Evolutionary conservation across 1,140 invertebrate species (phyloP).

Genomic region (Diprion similis): DNA sequence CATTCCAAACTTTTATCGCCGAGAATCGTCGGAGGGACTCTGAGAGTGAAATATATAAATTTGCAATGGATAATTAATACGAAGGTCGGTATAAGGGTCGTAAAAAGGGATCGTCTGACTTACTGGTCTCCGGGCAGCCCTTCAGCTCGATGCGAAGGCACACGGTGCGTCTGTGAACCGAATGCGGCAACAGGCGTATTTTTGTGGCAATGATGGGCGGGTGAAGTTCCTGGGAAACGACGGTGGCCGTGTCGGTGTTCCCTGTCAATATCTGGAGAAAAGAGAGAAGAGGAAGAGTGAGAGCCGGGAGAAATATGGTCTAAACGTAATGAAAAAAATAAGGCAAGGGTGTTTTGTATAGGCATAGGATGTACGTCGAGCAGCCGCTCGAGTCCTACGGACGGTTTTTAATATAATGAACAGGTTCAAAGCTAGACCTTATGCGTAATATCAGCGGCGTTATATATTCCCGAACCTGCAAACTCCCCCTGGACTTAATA

Average conservation of each 20-base stretch:
- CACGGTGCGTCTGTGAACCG: conserved; percentile 71
- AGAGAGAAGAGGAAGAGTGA: conserved; percentile 19
- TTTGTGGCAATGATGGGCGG: conserved; percentile 71
- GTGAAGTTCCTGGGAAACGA: conserved; percentile 69
- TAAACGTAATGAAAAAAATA: too few species aligned
- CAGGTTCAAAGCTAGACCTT: too few species aligned
- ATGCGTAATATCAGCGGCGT: too few species aligned
- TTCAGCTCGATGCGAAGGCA: conserved; percentile 75
- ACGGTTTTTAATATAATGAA: too few species aligned
- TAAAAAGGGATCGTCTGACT: conserved; percentile 34
- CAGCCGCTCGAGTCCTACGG: too few species aligned
- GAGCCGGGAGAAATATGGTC: too few species aligned
- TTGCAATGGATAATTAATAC: neutral
- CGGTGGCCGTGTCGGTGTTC: conserved; percentile 73
- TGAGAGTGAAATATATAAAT: neutral
- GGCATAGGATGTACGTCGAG: too few species aligned
- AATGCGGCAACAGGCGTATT: conserved; percentile 73
- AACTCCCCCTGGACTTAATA: too few species aligned
- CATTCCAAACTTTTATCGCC: too few species aligned
- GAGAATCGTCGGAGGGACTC: neutral
- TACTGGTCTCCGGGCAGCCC: conserved; percentile 69
- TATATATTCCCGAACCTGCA: too few species aligned
- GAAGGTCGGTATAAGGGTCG: neutral
- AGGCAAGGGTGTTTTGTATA: too few species aligned
- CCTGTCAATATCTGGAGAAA: conserved; percentile 66